phyloP scores from a whole-genome alignment of 2,888 invertebrate genomes.

The Diadegma fenestrale region DNA sequence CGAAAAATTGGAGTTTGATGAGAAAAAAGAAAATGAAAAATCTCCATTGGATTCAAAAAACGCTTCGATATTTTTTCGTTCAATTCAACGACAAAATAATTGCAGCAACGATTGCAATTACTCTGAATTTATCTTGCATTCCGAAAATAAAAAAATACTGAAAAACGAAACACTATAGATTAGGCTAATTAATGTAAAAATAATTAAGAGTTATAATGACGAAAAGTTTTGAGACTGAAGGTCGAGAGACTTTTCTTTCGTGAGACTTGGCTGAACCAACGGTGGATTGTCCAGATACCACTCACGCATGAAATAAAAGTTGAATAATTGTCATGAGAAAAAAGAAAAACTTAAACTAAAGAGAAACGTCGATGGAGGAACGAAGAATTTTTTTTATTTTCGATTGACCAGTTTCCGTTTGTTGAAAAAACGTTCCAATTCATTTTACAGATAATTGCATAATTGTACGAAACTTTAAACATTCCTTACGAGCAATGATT shows the following conservation, averaged over 20 bases:
- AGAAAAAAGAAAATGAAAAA: neutral
- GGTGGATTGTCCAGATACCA: slow-evolving; percentile 61
- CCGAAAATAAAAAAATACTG: neutral
- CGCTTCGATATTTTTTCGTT: neutral
- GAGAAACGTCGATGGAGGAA: neutral
- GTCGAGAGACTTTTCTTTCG: neutral
- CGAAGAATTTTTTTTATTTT: slow-evolving; percentile 40
- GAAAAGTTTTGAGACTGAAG: slow-evolving; percentile 18
- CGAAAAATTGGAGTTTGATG: neutral
- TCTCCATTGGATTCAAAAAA: neutral
- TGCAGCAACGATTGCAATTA: neutral
- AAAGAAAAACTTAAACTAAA: slow-evolving; percentile 7
- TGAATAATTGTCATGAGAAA: slow-evolving; percentile 5
- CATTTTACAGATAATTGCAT: slow-evolving; percentile 20
- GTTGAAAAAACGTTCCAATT: neutral
- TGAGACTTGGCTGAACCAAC: slow-evolving; percentile 48
- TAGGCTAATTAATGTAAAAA: slow-evolving; percentile 18
- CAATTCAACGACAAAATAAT: neutral
- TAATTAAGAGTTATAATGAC: neutral
- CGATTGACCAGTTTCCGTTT: neutral
- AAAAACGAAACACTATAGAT: slow-evolving; percentile 9
- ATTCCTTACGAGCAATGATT: neutral
- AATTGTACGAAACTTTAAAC: neutral
- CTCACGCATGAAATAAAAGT: slow-evolving; percentile 17
- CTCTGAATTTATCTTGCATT: neutral